Evolutionary conservation across 2,113 vertebrate genomes (phyloP).

Genomic region (Sylvia atricapilla): DNA sequence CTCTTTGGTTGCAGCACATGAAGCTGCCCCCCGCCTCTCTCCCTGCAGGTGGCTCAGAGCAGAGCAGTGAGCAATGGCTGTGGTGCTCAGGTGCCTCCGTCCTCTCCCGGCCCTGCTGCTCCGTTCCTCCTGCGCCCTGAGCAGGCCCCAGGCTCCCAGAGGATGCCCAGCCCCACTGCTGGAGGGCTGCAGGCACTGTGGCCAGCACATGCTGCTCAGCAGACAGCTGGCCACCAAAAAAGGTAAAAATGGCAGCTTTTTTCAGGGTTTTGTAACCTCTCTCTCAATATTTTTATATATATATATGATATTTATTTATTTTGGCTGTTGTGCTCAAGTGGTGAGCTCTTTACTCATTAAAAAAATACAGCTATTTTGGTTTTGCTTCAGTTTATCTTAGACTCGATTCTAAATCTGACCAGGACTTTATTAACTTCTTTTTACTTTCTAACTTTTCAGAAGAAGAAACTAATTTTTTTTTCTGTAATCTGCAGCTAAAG

Average conservation of each 20-base stretch:
- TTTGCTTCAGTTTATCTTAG: background rate
- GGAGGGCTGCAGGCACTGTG: background rate
- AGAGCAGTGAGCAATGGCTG: constrained; percentile 34
- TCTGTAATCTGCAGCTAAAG: constrained; percentile 78
- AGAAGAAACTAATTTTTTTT: background rate
- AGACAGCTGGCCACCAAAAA: constrained; percentile 90
- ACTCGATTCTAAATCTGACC: background rate
- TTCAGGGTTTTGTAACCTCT: background rate
- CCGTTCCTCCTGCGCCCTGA: background rate
- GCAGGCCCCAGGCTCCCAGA: background rate
- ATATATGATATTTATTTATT: background rate
- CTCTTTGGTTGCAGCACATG: accelerated
- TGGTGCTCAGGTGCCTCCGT: constrained; percentile 72
- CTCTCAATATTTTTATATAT: background rate
- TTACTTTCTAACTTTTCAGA: background rate
- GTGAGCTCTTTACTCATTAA: background rate
- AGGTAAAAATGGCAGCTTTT: constrained; percentile 73
- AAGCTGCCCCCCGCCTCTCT: background rate
- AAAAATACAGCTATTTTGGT: background rate
- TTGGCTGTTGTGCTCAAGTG: background rate
- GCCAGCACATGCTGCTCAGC: constrained; percentile 13
- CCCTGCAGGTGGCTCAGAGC: background rate
- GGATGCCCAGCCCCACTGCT: background rate
- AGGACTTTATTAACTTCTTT: background rate
- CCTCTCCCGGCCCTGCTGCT: constrained; percentile 68